Evolutionary conservation across 2,888 invertebrate species (phyloP), one percentile per base, ranked within the genome.

Genomic region (Apodemia hepburni): DNA sequence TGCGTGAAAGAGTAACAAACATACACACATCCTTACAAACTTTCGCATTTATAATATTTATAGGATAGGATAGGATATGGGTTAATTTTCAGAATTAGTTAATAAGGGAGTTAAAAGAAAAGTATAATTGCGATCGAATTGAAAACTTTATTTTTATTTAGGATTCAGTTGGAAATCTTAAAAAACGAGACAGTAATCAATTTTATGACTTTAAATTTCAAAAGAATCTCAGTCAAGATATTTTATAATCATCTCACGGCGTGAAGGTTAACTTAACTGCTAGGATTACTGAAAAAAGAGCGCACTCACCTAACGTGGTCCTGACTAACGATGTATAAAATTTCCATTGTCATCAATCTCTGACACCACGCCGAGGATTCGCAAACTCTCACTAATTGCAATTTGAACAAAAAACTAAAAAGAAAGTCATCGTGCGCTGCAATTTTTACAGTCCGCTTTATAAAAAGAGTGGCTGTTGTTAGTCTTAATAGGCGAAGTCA

Each of bases 301-400:
- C 84, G 79, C 67, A 77, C 79, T 86, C 86, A 87, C 86, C 85
- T 86, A 88, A 87, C 87, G 81, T 85, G 84, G 78, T 81, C 80
- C 80, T 83, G 87, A 79, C 89, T 90, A 90, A 90, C 90, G 90
- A 90, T 87, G 90, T 89, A 90, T 89, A 90, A 90, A 89, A 89
- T 88, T 90, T 89, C 88, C 89, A 90, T 89, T 89, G 89, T 90
- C 90, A 90, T 90, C 90, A 91, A 91, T 91, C 90, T 89, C 90
- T 87, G 90, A 88, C 89, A 85, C 84, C 82, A 79, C 83, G 85
- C 78, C 79, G 87, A 87, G 89, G 84, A 89, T 87, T 87, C 87
- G 81, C 84, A 84, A 87, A 88, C 87, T 88, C 89, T 88, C 88
- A 86, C 89, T 90, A 90, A 91, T 89, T 88, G 90, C 87, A 88